Evolutionary conservation across 2,888 invertebrate genomes (phyloP).

Genomic region (Micropterix aruncella): DNA sequence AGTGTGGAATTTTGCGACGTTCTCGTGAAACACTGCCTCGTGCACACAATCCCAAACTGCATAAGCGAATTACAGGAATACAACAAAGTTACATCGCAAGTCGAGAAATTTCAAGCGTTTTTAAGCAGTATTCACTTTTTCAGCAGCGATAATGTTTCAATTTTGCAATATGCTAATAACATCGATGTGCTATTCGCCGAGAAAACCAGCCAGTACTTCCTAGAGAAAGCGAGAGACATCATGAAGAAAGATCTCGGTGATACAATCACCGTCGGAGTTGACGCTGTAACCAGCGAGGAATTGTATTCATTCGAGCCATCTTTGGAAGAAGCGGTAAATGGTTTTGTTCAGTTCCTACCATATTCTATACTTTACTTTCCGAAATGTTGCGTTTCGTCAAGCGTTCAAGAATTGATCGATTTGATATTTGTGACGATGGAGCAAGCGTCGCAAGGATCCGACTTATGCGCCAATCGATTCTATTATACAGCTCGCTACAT

Average conservation of each 20-base stretch:
- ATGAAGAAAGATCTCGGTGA: conserved; percentile 73
- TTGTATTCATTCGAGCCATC: conserved; percentile 13
- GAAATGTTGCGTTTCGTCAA: conserved; percentile 44
- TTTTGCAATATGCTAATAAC: conserved; percentile 56
- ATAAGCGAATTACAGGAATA: conserved; percentile 56
- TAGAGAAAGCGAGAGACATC: conserved; percentile 51
- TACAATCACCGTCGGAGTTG: conserved; percentile 43
- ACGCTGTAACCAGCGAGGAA: conserved; percentile 21
- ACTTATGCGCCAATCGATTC: conserved; percentile 47
- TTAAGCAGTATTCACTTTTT: conserved; percentile 47
- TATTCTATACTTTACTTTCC: conserved; percentile 35
- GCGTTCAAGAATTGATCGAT: conserved; percentile 46
- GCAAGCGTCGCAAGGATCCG: conserved; percentile 47
- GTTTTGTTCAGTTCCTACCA: conserved; percentile 28
- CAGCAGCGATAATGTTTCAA: conserved; percentile 34
- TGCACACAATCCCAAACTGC: conserved; percentile 62
- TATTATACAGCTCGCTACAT: conserved; percentile 58
- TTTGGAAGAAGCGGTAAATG: conserved; percentile 25
- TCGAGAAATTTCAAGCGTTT: conserved; percentile 48
- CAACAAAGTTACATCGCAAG: conserved; percentile 43
- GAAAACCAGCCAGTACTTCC: conserved; percentile 57
- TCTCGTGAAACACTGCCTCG: conserved; percentile 59
- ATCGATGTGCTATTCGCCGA: conserved; percentile 64
- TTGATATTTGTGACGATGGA: conserved; percentile 49
- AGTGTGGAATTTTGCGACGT: conserved; percentile 44